Conservation (phyloP, 2,888 invertebrate species). For the Polylopha cassiicola region DNA sequence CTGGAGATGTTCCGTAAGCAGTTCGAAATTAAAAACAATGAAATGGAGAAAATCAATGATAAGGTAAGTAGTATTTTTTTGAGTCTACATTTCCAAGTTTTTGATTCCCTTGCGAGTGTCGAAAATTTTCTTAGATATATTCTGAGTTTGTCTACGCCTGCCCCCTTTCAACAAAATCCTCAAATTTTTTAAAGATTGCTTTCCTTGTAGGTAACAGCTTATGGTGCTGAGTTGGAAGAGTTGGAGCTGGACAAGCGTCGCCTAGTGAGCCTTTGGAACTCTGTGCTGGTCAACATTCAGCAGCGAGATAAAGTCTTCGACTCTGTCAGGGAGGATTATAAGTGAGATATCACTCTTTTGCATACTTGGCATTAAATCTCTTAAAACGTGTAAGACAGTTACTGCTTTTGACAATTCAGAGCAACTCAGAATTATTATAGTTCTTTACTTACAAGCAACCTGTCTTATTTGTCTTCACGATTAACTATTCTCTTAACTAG, state of each 20-base stretch:
- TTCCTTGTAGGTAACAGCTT: constrained; percentile 74
- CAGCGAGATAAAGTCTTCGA: constrained; percentile 82
- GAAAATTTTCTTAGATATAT: no score
- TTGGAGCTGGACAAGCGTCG: constrained; percentile 83
- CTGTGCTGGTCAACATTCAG: constrained; percentile 82
- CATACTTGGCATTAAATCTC: no score
- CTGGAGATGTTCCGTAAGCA: constrained; percentile 80
- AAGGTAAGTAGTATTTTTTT: constrained; percentile 39
- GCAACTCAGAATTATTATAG: no score
- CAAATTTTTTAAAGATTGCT: background rate
- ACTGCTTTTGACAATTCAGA: no score
- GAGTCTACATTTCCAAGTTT: no score
- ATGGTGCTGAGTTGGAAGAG: constrained; percentile 84
- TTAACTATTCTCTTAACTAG: no score
- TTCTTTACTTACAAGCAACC: no score
- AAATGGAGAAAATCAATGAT: constrained; percentile 75
- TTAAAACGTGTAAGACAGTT: no score
- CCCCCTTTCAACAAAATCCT: background rate
- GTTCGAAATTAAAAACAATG: constrained; percentile 79
- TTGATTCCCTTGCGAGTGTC: no score
- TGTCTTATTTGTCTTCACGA: no score
- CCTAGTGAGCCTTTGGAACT: constrained; percentile 84
- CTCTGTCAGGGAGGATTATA: constrained; percentile 78
- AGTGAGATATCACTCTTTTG: constrained; percentile 28
- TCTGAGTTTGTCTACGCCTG: no score